Evolutionary conservation across 2,888 invertebrate species (phyloP).

Genomic region (Fragum fragum): DNA sequence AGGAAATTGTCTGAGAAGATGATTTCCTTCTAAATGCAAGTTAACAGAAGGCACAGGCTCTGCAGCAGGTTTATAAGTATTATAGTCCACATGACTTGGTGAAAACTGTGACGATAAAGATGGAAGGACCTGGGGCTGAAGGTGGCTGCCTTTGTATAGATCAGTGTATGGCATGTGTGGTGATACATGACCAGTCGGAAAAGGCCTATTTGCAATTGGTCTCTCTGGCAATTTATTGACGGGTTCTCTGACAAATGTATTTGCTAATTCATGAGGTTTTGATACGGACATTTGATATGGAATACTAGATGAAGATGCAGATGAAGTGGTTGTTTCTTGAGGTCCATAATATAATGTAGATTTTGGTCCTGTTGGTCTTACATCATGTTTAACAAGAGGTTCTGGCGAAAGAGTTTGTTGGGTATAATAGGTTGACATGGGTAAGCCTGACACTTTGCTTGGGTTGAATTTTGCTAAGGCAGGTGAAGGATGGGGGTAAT

Average conservation of each 20-base stretch:
- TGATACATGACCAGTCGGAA: conserved; percentile 35
- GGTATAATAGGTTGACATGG: background rate
- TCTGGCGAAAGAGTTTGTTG: conserved; percentile 7
- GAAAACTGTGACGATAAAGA: conserved; percentile 52
- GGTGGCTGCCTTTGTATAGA: conserved; percentile 49
- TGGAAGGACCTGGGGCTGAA: conserved; percentile 47
- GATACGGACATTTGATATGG: conserved; percentile 49
- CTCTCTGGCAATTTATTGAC: conserved; percentile 28
- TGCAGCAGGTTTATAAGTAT: conserved; percentile 18
- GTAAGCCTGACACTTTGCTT: conserved; percentile 11
- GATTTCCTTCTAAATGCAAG: conserved; percentile 21
- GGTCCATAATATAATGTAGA: conserved; percentile 56
- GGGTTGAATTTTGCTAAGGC: conserved; percentile 32
- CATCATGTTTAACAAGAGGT: conserved; percentile 15
- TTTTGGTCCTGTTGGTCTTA: conserved; percentile 26
- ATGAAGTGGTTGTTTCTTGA: conserved; percentile 2
- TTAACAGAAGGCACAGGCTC: conserved; percentile 29
- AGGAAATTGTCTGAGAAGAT: conserved; percentile 4
- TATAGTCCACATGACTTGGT: conserved; percentile 48
- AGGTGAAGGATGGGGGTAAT: conserved; percentile 35
- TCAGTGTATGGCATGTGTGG: conserved; percentile 43
- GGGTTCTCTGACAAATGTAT: conserved; percentile 20
- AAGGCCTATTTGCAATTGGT: conserved; percentile 19
- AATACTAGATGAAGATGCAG: conserved; percentile 35
- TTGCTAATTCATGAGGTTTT: conserved; percentile 8